Evolutionary conservation across 2,888 invertebrate genomes (phyloP).

Genomic region (Zaprionus obscuricornis): DNA sequence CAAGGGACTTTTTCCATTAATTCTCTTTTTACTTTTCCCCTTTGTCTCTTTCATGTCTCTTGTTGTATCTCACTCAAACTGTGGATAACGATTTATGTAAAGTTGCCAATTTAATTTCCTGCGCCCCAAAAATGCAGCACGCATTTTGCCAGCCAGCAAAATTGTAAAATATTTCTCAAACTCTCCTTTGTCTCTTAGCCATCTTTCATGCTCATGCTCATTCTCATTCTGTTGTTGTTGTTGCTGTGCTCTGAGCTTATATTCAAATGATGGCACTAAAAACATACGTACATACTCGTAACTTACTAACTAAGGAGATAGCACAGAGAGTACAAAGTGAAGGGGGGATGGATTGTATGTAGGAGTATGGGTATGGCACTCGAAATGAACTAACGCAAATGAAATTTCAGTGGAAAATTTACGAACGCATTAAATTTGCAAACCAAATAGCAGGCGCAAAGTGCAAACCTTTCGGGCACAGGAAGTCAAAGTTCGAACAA

Average conservation of each 20-base stretch:
- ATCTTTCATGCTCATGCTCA: too few relatives aligned
- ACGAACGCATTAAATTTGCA: conserved; percentile 67
- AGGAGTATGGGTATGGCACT: conserved; percentile 11
- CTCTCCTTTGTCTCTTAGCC: too few relatives aligned
- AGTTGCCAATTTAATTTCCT: conserved; percentile 66
- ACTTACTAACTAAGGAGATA: conserved; percentile 6
- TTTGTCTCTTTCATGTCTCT: too few relatives aligned
- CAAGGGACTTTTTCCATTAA: too few relatives aligned
- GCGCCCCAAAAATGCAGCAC: conserved; percentile 20
- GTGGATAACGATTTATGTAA: conserved; percentile 53
- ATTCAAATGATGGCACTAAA: conserved; percentile 55
- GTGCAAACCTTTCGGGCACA: conserved; percentile 60
- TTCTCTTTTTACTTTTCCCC: too few relatives aligned
- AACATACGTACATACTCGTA: conserved; percentile 23
- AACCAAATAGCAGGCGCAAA: conserved; percentile 63
- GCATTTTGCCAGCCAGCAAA: conserved; percentile 29
- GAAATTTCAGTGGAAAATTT: conserved; percentile 63
- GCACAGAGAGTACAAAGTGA: neutral
- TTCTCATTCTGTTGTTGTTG: too few relatives aligned
- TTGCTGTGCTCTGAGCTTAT: conserved; percentile 36
- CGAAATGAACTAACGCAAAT: conserved; percentile 62
- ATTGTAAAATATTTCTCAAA: conserved; percentile 10
- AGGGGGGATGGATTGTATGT: neutral
- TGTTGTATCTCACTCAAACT: too few relatives aligned
- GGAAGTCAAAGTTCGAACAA: conserved; percentile 64